phyloP scores from a whole-genome alignment of 1,140 invertebrate species.

The Conus ventricosus region DNA sequence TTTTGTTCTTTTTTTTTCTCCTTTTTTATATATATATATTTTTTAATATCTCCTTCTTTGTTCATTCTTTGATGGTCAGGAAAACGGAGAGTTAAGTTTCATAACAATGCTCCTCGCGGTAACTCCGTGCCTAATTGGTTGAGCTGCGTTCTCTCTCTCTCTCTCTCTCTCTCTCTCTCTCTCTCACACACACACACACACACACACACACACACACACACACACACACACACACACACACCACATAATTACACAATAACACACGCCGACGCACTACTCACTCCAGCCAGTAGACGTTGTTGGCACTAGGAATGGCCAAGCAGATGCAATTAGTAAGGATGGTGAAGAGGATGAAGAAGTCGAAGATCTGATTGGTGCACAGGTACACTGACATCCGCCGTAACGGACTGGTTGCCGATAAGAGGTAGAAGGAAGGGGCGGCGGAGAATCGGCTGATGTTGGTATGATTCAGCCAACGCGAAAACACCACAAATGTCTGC shows the following conservation, averaged over 20 bases:
- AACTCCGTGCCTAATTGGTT: no score
- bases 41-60: neutral
- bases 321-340: slow-evolving; percentile 97
- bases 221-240: no score
- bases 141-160: no score
- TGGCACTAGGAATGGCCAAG: slow-evolving; percentile 89
- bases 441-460: slow-evolving; percentile 96
- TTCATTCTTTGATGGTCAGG: neutral
- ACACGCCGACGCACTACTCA: slow-evolving; percentile 80
- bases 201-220: no score
- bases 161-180: no score
- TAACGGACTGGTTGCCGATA: slow-evolving; percentile 92
- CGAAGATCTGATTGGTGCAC: slow-evolving; percentile 88
- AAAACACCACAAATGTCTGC: slow-evolving; percentile 96
- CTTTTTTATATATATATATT: no score
- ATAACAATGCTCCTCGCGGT: no score
- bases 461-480: slow-evolving; percentile 93
- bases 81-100: neutral
- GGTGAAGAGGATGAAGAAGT: slow-evolving; percentile 95
- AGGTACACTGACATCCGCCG: slow-evolving; percentile 91
- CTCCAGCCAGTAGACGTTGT: slow-evolving; percentile 92
- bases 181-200: no score
- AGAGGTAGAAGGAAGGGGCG: slow-evolving; percentile 90
- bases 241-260: neutral
- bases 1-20: neutral